Evolutionary conservation across 2,888 invertebrate genomes (phyloP).

Genomic region (Adineta ricciae): DNA sequence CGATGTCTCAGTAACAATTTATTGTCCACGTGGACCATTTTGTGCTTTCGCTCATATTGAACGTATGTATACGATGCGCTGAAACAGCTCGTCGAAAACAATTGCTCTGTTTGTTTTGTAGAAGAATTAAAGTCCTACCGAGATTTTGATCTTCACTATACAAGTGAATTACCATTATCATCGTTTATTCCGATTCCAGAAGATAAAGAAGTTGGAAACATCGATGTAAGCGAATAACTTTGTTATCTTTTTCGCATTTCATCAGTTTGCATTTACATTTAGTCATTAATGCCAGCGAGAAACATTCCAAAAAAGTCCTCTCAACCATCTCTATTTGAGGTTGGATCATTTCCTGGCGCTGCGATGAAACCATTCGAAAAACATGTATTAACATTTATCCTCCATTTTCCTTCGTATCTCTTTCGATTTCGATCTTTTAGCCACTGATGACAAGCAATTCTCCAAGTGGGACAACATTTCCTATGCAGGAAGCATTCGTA

Average conservation of each 20-base stretch:
- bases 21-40: constrained; percentile 93
- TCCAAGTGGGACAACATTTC: background rate
- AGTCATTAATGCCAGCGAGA: background rate
- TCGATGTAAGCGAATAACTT: background rate
- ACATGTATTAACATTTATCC: background rate
- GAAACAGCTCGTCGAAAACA: too few species aligned
- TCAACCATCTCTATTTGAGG: background rate
- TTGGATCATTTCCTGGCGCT: background rate
- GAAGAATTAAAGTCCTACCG: constrained; percentile 4
- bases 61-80: constrained; percentile 49
- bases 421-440: background rate
- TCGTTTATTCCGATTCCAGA: constrained; percentile 5
- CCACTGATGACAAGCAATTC: background rate
- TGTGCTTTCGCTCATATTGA: constrained; percentile 99
- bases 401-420: background rate
- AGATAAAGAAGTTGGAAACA: background rate
- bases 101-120: too few species aligned
- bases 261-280: too few species aligned
- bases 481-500: background rate
- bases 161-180: constrained; percentile 14
- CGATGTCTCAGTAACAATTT: constrained; percentile 94
- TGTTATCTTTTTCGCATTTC: too few species aligned
- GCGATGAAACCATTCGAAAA: background rate
- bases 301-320: background rate
- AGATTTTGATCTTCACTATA: constrained; percentile 19